Evolutionary conservation across 2,113 vertebrate species (phyloP).

Genomic region (Myiozetetes cayanensis): DNA sequence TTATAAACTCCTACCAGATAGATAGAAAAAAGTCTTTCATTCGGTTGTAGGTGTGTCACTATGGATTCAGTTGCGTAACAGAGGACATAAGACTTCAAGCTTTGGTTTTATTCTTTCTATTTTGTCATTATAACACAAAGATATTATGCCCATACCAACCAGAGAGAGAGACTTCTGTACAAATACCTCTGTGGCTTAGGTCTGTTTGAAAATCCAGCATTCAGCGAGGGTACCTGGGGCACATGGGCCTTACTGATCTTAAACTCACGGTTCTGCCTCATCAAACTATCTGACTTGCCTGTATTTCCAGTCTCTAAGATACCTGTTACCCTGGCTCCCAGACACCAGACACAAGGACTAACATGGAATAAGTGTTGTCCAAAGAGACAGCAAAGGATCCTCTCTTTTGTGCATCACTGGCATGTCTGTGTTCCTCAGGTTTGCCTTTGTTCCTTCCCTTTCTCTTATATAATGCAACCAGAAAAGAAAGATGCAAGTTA

Average conservation of each 20-base stretch:
- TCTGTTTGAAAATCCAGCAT: neutral
- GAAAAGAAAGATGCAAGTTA: neutral
- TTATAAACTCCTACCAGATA: neutral
- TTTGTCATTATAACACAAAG: neutral
- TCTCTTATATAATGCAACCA: neutral
- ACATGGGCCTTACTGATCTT: neutral
- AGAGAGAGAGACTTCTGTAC: neutral
- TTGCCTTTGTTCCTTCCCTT: neutral
- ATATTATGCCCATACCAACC: neutral
- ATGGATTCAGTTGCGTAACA: neutral
- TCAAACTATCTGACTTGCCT: neutral
- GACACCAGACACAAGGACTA: neutral
- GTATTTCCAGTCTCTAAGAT: neutral
- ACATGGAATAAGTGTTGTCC: neutral
- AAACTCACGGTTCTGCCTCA: neutral
- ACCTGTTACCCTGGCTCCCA: neutral
- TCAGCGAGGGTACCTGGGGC: neutral
- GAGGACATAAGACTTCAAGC: neutral
- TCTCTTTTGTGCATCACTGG: neutral
- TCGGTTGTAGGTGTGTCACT: accelerated
- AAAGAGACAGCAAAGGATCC: neutral
- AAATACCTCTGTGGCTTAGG: neutral
- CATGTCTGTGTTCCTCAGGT: neutral
- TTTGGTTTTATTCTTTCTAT: neutral
- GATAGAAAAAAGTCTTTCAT: neutral